Evolutionary conservation across 2,888 invertebrate species (phyloP), one percentile per base, ranked within the genome.

Genomic region (Ethmia dodecea): DNA sequence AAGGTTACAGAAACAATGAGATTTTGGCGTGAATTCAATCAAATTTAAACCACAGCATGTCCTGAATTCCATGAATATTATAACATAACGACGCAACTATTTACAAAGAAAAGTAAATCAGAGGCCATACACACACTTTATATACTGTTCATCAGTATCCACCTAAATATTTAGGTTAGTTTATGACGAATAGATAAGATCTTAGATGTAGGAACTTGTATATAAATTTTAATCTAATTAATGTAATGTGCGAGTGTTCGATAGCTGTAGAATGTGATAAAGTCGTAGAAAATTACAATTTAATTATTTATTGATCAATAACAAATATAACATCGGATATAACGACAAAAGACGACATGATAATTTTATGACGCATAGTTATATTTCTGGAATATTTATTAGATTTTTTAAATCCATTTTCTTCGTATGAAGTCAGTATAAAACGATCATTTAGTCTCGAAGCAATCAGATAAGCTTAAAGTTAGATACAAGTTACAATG

Each of bases 231-330:
- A 75, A 67, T 62, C 64, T 78, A 80, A 78, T 77, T 66, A 74
- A 75, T 77, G 75, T 80, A 75, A 79, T 69, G 86, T 86, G 84
- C 68, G 86, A 75, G 84, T 86, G 84, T 83, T 84, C 70, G 75
- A 81, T 86, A 86, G 83, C 58, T 70, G 84, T 86, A 84, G 86
- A 65, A 68, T 68, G 78, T 81, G 77, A 70, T 71, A 69, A 57
- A 71, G 60, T 72, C 59, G 78, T 80, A 77, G 64, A 52, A 50
- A 62, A 52, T 60, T 62, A 66, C 58, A 53, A 60, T 33, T 27
- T 13, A 9, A 33, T 61, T 62, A 61, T 62, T 60, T 60, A 62
- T 60, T 47, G 45, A 55, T 60, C 57, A 52, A 44, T 53, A 47
- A 55, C 44, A 44, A 39, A 38, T 37, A 13, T 20, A 6, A 26